phyloP scores from a whole-genome alignment of 2,113 vertebrate genomes.

The Sminthopsis crassicaudata region DNA sequence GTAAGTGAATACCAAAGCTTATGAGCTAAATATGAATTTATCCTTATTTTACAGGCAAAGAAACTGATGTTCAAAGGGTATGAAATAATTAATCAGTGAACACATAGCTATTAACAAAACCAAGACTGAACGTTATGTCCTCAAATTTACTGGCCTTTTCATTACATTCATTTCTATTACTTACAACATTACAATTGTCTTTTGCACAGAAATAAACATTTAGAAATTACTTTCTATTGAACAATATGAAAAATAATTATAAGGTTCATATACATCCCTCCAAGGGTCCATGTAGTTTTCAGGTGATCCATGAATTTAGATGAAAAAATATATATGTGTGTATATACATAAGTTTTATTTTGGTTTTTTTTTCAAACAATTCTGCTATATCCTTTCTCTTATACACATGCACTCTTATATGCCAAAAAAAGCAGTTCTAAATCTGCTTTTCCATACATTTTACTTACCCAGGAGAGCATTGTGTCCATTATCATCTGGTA shows the following conservation, averaged over 20 bases:
- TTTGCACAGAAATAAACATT: not conserved
- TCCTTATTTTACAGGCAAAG: not conserved
- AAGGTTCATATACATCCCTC: too few relatives aligned
- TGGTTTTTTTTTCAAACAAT: too few relatives aligned
- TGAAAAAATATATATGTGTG: not conserved
- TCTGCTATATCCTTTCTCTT: too few relatives aligned
- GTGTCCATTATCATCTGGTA: constrained; percentile 94
- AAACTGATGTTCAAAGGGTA: not conserved
- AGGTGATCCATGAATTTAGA: not conserved
- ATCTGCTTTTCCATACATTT: not conserved
- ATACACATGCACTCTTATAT: accelerated
- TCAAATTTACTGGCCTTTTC: not conserved
- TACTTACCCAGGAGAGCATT: constrained; percentile 95
- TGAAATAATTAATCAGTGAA: not conserved
- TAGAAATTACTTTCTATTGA: not conserved
- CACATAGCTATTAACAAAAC: not conserved
- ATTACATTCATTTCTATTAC: not conserved
- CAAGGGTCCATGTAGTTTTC: too few relatives aligned
- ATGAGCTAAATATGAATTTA: not conserved
- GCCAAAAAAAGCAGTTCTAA: too few relatives aligned
- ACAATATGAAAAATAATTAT: not conserved
- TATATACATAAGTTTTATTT: too few relatives aligned
- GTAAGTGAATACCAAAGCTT: not conserved
- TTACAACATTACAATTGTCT: not conserved
- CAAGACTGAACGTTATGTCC: not conserved